Percentiles rank a stretch among this genome's conserved stretches.
Evolutionary conservation across 2,797 vertebrate genomes (phyloP).

Genomic region (Paedocypris micromegethes): DNA sequence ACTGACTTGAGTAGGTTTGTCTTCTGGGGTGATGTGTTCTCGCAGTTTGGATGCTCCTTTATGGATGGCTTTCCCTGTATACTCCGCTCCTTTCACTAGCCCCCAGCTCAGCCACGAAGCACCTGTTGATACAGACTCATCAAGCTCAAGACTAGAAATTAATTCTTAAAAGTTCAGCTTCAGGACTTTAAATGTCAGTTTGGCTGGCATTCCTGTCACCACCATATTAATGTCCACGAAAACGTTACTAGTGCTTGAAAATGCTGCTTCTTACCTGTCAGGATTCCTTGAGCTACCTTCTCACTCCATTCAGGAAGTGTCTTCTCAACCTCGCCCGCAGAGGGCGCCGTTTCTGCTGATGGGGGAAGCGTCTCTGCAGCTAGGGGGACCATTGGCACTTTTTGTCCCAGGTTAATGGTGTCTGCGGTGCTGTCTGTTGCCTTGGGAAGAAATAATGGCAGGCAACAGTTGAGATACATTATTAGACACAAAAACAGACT

Average conservation of each 20-base stretch:
- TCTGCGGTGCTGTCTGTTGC: conserved; percentile 72
- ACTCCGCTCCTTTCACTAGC: conserved; percentile 91
- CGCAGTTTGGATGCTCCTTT: conserved; percentile 91
- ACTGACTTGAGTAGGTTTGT: conserved; percentile 85
- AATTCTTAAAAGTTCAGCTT: too few relatives aligned
- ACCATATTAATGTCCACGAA: neutral
- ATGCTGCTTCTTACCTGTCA: conserved; percentile 75
- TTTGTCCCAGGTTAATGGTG: conserved; percentile 80
- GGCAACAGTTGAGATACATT: conserved; percentile 31
- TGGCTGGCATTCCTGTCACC: neutral
- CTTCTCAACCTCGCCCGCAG: conserved; percentile 65
- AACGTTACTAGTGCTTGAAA: neutral
- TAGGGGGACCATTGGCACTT: conserved; percentile 67
- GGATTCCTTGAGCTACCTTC: conserved; percentile 88
- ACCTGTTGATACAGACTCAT: conserved; percentile 61
- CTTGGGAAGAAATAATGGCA: conserved; percentile 57
- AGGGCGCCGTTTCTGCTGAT: conserved; percentile 37
- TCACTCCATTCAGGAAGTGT: conserved; percentile 91
- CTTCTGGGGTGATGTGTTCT: conserved; percentile 93
- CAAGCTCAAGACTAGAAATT: too few relatives aligned
- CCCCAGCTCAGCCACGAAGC: conserved; percentile 98
- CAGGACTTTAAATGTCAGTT: neutral
- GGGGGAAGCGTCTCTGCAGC: conserved; percentile 13
- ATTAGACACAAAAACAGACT: neutral
- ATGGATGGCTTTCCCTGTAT: conserved; percentile 91